Conservation (phyloP, 2,888 invertebrate species). For the Euplagia quadripunctaria region DNA sequence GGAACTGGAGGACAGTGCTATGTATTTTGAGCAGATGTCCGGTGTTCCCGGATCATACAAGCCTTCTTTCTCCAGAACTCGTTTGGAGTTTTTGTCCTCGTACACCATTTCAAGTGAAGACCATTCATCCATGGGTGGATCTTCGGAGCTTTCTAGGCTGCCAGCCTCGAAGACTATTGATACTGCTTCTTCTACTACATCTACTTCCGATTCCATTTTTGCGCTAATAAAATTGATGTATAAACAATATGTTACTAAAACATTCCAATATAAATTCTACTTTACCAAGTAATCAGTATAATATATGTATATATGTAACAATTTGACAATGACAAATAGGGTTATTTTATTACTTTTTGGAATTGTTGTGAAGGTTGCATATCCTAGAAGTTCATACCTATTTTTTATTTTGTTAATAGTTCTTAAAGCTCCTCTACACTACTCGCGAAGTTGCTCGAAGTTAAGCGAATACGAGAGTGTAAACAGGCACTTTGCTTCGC, state of each 20-base stretch:
- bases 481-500: too few species aligned
- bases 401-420: background rate
- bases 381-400: background rate
- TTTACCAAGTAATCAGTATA: background rate
- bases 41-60: constrained; percentile 65
- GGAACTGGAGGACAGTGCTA: constrained; percentile 63
- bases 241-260: background rate
- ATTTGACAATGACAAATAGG: background rate
- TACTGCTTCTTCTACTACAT: background rate
- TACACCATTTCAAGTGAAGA: constrained; percentile 63
- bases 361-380: background rate
- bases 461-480: too few species aligned
- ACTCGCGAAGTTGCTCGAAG: too few species aligned
- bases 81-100: constrained; percentile 50
- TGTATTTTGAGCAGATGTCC: constrained; percentile 66
- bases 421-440: background rate
- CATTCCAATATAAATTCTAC: background rate
- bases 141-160: constrained; percentile 64
- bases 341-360: background rate
- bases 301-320: background rate
- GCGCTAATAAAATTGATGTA: background rate
- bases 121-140: constrained; percentile 73
- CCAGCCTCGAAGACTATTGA: constrained; percentile 40
- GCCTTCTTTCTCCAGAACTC: constrained; percentile 50
- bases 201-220: background rate